A percentile compares a stretch with the other conserved stretches of the same genome.
Conservation (phyloP, 2,113 vertebrate genomes). For the Cyphomyrus discorhynchus region DNA sequence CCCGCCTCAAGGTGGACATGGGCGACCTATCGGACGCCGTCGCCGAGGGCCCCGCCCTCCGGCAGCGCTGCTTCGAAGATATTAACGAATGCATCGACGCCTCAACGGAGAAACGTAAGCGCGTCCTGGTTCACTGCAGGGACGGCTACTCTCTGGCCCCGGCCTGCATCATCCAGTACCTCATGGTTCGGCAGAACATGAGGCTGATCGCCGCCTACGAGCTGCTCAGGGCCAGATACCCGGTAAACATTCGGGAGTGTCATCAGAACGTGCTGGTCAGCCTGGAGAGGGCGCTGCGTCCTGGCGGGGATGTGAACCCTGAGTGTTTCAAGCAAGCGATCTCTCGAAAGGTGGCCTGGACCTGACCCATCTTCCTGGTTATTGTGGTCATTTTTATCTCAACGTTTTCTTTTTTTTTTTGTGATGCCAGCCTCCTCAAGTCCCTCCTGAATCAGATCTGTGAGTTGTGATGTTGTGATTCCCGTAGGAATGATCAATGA, state of each 20-base stretch:
- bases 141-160: conserved; percentile 66
- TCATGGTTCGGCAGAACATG: conserved; percentile 70
- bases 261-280: conserved; percentile 67
- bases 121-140: conserved; percentile 67
- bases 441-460: neutral
- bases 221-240: conserved; percentile 59
- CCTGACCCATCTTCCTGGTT: conserved; percentile 39
- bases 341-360: conserved; percentile 66
- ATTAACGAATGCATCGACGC: conserved; percentile 69
- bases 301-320: conserved; percentile 47
- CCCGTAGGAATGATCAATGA: neutral
- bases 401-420: neutral
- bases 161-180: conserved; percentile 64
- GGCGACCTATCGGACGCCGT: conserved; percentile 44
- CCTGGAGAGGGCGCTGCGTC: conserved; percentile 64
- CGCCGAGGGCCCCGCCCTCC: conserved; percentile 43
- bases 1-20: conserved; percentile 64
- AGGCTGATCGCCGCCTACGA: conserved; percentile 67
- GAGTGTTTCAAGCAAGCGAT: conserved; percentile 65
- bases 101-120: conserved; percentile 59
- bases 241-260: conserved; percentile 60
- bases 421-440: neutral
- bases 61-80: conserved; percentile 61
- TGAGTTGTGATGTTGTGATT: neutral
- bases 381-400: neutral